Evolutionary conservation across 2,888 invertebrate genomes (phyloP).

Genomic region (Ariolimax columbianus): DNA sequence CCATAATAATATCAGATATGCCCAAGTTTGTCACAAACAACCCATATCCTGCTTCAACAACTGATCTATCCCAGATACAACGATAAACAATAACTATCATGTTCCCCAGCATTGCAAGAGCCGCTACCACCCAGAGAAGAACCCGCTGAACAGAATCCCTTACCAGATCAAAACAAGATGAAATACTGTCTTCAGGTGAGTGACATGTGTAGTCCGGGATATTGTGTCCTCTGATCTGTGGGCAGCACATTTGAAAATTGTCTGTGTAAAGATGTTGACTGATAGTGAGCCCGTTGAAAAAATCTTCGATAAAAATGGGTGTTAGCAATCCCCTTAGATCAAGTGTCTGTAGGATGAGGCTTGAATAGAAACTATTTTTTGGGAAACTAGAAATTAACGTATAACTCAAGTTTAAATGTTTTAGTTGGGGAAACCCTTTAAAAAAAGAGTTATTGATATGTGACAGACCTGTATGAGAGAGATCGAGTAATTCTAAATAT

Average conservation of each 20-base stretch:
- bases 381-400: neutral
- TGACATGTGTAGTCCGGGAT: no score
- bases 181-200: no score
- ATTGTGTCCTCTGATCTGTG: no score
- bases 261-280: neutral
- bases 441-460: neutral
- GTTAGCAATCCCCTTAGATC: slow-evolving; percentile 4
- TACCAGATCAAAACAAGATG: no score
- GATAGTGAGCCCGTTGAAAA: slow-evolving; percentile 6
- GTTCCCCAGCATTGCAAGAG: no score
- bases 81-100: no score
- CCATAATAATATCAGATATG: no score
- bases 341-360: neutral
- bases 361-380: neutral
- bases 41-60: no score
- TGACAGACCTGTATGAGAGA: slow-evolving; percentile 19
- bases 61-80: no score
- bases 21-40: no score
- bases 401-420: slow-evolving; percentile 12
- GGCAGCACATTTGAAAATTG: slow-evolving; percentile 37
- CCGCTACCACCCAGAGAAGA: no score
- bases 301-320: neutral
- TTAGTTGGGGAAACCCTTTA: neutral
- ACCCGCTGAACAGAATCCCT: no score
- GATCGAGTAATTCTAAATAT: slow-evolving; percentile 5